These are phyloP conservation scores for Apamea anceps DNA, from an alignment of 2,888 invertebrate species.

Conservation along the genomic window DNA sequence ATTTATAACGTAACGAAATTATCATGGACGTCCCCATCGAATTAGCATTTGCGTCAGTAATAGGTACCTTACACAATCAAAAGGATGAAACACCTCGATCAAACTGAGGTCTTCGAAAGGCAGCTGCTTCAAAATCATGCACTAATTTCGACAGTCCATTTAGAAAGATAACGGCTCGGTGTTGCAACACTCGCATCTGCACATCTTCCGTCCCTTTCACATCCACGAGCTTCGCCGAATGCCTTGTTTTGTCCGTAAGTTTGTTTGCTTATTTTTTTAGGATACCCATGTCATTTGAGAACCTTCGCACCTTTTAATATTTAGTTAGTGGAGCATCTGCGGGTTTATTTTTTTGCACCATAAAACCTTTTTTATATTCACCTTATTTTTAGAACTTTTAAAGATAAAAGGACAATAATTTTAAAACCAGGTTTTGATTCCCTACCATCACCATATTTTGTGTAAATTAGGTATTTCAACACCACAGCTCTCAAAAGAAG, in stretches of 20 bases:
- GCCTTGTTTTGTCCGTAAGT: constrained; percentile 43
- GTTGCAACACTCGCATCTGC: constrained; percentile 62
- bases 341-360: constrained; percentile 25
- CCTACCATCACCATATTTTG: neutral
- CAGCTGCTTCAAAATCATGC: constrained; percentile 48
- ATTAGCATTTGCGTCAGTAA: neutral
- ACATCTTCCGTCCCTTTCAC: constrained; percentile 50
- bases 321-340: constrained; percentile 47
- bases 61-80: neutral
- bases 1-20: neutral
- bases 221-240: constrained; percentile 29
- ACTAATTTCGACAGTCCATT: constrained; percentile 58
- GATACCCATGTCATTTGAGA: constrained; percentile 58
- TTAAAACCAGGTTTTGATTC: neutral
- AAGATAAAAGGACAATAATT: neutral
- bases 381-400: constrained; percentile 21
- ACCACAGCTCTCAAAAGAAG: no score
- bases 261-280: constrained; percentile 64
- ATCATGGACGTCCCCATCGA: neutral
- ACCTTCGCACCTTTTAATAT: constrained; percentile 59
- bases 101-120: constrained; percentile 16
- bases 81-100: neutral
- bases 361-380: constrained; percentile 1
- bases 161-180: constrained; percentile 59
- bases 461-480: no score